Conservation (phyloP, 2,888 invertebrate species). For the Adelognathus sp. region DNA sequence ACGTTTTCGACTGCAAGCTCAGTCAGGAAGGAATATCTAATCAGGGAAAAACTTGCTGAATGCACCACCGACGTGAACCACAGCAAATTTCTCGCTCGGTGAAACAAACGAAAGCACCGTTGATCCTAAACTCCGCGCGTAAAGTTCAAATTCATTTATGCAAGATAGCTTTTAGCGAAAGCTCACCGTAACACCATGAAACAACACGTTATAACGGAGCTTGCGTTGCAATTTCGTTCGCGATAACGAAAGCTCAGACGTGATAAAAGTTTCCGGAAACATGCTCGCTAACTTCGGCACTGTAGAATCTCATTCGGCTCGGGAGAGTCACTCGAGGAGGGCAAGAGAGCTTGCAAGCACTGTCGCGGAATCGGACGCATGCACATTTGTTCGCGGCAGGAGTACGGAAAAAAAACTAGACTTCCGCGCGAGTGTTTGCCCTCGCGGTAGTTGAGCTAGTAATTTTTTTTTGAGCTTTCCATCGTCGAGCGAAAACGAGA, state of each 20-base stretch:
- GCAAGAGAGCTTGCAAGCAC: not conserved
- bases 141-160: not conserved
- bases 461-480: not conserved
- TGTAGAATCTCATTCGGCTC: not conserved
- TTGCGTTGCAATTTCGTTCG: not conserved
- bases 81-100: not conserved
- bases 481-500: not conserved
- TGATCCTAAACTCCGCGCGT: not conserved
- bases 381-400: not conserved
- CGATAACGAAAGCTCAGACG: not conserved
- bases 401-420: not conserved
- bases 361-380: not conserved
- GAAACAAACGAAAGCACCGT: not conserved
- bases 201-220: not conserved
- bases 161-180: not conserved
- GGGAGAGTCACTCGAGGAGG: not conserved
- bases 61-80: not conserved
- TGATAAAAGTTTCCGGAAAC: not conserved
- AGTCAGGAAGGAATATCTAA: not conserved
- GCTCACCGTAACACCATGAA: not conserved
- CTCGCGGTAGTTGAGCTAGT: not conserved
- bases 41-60: conserved; percentile 1
- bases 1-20: not conserved
- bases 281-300: not conserved
- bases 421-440: not conserved